Base-by-base conservation (phyloP, 2,888 invertebrate species). In the Aethes cnicana region DNA sequence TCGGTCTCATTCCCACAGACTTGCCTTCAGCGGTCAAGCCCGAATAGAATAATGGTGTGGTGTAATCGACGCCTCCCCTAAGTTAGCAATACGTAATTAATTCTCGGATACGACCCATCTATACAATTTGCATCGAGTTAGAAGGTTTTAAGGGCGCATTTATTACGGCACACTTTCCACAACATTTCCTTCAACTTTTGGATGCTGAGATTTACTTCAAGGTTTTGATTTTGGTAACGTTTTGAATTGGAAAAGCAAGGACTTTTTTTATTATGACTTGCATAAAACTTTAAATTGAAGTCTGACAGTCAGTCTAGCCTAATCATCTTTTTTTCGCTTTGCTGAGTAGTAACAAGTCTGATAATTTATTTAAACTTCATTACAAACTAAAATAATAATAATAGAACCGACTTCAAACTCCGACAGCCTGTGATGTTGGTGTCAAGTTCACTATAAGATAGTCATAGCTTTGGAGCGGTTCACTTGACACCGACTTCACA, bases 21-120 rank as follows among this genome's bases (percentile, higher is more conserved):
- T 55, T 53, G 41, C 43, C 57, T 55, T 56, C 55, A 57, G 66
- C 62, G 69, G 63, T 56, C 59, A 62, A 64, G 61, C 64, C 61
- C 60, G 60, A 68, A 62, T 63, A 67, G 69, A 74, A 76, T 77
- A 79, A 77, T 77, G 66, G 68, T 55, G 61, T 61, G 63, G 68
- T 77, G 70, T 72, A 76, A 79, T 71, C 71, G 77, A 76, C 73
- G 69, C 72, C 66, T 65, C 67, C 65, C 68, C 63, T 59, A 78
- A 76, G 72, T 74, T 73, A 52, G 63, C 56, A 64, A 43, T 52
- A 26, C 44, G 72, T 76, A 76, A 81, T 81, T 78, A 77, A 80
- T 80, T 76, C 76, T 66, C 64, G 61, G 69, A 62, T 64, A 64
- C 58, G 59, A 57, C 55, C 67, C 59, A 72, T 75, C 71, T 69